phyloP scores from a whole-genome alignment of 2,797 vertebrate species.

The Squalus acanthias region DNA sequence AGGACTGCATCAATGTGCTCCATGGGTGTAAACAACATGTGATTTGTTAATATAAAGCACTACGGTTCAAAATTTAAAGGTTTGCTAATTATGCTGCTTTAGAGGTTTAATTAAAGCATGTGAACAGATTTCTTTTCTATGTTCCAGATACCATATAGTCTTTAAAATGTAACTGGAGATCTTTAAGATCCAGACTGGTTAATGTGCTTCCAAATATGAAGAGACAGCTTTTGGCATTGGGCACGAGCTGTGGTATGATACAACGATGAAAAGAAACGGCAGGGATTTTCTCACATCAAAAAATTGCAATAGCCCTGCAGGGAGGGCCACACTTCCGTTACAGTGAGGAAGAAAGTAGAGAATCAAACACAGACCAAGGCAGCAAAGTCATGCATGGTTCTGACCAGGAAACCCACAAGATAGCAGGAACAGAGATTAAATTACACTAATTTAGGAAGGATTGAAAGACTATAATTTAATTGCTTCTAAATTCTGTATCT shows the following conservation, averaged over 20 bases:
- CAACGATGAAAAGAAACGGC: constrained; percentile 34
- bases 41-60: constrained; percentile 2
- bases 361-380: constrained; percentile 14
- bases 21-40: neutral
- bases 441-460: constrained; percentile 2
- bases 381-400: neutral
- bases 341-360: neutral
- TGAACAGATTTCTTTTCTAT: constrained; percentile 17
- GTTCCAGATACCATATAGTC: constrained; percentile 21
- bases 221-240: constrained; percentile 34
- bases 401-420: constrained; percentile 11
- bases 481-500: neutral
- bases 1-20: neutral
- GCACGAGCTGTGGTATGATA: constrained; percentile 33
- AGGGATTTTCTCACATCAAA: constrained; percentile 35
- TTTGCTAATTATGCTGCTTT: constrained; percentile 24
- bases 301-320: constrained; percentile 17
- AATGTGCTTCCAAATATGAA: constrained; percentile 37
- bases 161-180: constrained; percentile 39
- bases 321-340: constrained; percentile 17
- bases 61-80: neutral
- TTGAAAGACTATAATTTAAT: constrained; percentile 7
- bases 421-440: neutral
- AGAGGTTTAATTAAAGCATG: constrained; percentile 27
- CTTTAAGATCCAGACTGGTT: constrained; percentile 36